Evolutionary conservation across 2,797 vertebrate species (phyloP).

Genomic region (Myotis vivesi): DNA sequence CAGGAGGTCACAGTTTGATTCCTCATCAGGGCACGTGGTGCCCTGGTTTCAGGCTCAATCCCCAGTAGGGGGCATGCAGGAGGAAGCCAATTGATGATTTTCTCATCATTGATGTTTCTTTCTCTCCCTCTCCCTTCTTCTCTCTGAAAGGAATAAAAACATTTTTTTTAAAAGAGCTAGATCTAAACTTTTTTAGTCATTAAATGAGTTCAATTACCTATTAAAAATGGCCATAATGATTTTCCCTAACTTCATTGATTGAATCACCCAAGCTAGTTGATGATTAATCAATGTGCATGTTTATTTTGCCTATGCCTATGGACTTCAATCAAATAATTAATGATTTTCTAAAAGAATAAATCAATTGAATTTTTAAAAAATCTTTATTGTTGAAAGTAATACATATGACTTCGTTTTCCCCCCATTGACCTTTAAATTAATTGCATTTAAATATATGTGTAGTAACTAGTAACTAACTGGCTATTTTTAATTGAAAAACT

Average conservation of each 20-base stretch:
- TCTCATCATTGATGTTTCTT: too few species aligned
- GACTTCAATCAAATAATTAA: constrained; percentile 45
- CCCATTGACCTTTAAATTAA: background rate
- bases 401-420: too few species aligned
- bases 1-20: too few species aligned
- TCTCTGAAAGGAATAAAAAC: too few species aligned
- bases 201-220: background rate
- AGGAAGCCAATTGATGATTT: too few species aligned
- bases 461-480: constrained; percentile 13
- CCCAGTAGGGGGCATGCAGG: too few species aligned
- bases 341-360: constrained; percentile 9
- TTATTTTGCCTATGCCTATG: background rate
- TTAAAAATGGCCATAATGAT: constrained; percentile 32
- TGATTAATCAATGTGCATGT: constrained; percentile 30
- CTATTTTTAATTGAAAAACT: background rate
- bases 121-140: too few species aligned
- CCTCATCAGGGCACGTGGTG: too few species aligned
- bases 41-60: too few species aligned
- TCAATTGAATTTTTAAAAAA: background rate
- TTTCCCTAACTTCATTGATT: background rate
- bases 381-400: too few species aligned
- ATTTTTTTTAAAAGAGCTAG: too few species aligned
- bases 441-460: background rate
- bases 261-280: background rate
- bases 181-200: background rate